These are phyloP conservation scores for Spondyliosoma cantharus DNA, from an alignment of 2,797 vertebrate species.

Conservation along the genomic window DNA sequence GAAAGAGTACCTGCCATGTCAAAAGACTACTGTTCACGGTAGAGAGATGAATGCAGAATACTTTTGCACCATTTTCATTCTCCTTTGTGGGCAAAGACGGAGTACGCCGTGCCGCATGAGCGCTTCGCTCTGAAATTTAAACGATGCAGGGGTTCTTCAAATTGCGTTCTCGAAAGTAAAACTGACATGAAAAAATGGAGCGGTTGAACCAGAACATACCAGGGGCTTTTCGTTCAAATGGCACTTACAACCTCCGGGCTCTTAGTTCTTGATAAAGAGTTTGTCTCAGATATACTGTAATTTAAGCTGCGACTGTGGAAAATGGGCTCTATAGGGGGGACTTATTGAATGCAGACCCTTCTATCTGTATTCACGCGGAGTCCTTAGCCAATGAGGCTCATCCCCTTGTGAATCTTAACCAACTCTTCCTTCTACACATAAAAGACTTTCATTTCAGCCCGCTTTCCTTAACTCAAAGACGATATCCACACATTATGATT, in stretches of 20 bases:
- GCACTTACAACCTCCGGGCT: constrained; percentile 35
- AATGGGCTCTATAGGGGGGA: constrained; percentile 15
- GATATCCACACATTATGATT: constrained; percentile 42
- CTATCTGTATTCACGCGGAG: constrained; percentile 30
- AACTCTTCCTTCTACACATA: constrained; percentile 11
- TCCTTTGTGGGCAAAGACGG: constrained; percentile 48
- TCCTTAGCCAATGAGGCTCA: constrained; percentile 1
- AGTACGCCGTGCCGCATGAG: constrained; percentile 41
- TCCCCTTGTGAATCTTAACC: constrained; percentile 4
- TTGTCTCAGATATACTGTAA: constrained; percentile 40
- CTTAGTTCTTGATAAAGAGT: constrained; percentile 58
- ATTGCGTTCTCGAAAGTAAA: constrained; percentile 55
- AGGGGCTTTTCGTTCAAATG: constrained; percentile 46
- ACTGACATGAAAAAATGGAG: constrained; percentile 61
- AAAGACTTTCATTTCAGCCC: constrained; percentile 20
- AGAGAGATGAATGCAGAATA: constrained; percentile 50
- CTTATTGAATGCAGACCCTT: constrained; percentile 23
- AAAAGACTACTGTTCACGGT: constrained; percentile 60
- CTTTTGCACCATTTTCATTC: constrained; percentile 52
- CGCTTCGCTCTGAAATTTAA: constrained; percentile 43
- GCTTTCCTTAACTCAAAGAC: constrained; percentile 25
- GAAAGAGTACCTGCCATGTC: constrained; percentile 61
- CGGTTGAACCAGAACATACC: constrained; percentile 59
- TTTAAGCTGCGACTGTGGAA: constrained; percentile 40
- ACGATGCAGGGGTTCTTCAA: constrained; percentile 49